Evolutionary conservation across 2,797 vertebrate species (phyloP).

Genomic region (Cheirogaleus major): DNA sequence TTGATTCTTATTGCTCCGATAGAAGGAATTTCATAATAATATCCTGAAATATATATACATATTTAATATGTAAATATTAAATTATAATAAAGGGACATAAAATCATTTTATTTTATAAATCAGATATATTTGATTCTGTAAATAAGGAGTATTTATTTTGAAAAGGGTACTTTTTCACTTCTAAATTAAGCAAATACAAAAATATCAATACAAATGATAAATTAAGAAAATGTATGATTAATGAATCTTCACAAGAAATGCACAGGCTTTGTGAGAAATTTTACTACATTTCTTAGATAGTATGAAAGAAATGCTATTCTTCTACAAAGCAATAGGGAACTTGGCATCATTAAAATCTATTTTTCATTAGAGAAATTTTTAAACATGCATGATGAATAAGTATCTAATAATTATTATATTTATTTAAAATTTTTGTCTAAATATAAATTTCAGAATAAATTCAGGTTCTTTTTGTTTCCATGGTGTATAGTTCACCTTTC

Average conservation of each 20-base stretch:
- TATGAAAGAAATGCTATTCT: neutral
- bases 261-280: neutral
- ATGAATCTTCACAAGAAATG: neutral
- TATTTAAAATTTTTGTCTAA: neutral
- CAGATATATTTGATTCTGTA: neutral
- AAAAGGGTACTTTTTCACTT: neutral
- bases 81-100: neutral
- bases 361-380: neutral
- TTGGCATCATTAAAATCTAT: neutral
- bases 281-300: neutral
- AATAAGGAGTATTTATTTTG: neutral
- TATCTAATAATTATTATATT: neutral
- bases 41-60: constrained; percentile 88
- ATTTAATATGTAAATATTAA: constrained; percentile 7
- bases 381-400: neutral
- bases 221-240: neutral
- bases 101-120: neutral
- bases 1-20: constrained; percentile 99
- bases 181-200: constrained; percentile 2
- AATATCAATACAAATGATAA: neutral
- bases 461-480: neutral
- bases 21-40: constrained; percentile 99
- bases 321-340: neutral
- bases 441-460: neutral
- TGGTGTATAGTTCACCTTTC: neutral